phyloP scores from a whole-genome alignment of 2,113 vertebrate genomes.

The Lampris incognitus region DNA sequence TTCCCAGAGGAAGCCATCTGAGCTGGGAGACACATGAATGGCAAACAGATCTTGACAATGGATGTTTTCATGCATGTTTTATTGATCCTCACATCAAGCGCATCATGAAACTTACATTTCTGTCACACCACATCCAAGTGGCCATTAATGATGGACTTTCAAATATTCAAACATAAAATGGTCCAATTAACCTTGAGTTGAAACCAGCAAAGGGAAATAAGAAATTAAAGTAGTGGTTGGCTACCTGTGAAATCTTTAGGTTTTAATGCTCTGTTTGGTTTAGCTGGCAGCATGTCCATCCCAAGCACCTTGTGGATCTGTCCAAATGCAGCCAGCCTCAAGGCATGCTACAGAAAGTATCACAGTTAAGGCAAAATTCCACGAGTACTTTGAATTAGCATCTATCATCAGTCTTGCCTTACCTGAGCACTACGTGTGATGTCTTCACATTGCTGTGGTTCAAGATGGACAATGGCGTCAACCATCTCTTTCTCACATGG shows the following conservation, averaged over 20 bases:
- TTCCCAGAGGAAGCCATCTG: constrained; percentile 84
- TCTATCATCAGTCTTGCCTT: background rate
- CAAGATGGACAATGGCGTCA: constrained; percentile 88
- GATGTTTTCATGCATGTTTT: background rate
- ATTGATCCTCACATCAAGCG: rapidly evolving
- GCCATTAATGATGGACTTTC: background rate
- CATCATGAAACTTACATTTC: background rate
- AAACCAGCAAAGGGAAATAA: background rate
- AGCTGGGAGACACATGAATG: constrained; percentile 67
- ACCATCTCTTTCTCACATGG: constrained; percentile 93
- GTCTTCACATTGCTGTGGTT: constrained; percentile 92
- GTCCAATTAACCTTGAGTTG: constrained; percentile 58
- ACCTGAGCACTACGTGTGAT: constrained; percentile 97
- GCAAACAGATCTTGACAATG: background rate
- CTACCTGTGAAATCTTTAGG: constrained; percentile 67
- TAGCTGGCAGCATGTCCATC: constrained; percentile 89
- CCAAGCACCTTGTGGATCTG: constrained; percentile 95
- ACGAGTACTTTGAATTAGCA: background rate
- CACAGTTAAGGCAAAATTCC: background rate
- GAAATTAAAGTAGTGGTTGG: background rate
- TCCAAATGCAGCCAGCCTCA: constrained; percentile 93
- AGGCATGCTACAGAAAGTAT: constrained; percentile 83
- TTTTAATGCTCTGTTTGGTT: constrained; percentile 84
- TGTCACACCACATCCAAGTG: background rate
- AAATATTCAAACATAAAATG: too few species aligned